These are phyloP conservation scores for Mechanitis messenoides DNA, from an alignment of 2,888 invertebrate species.

Conservation along the genomic window DNA sequence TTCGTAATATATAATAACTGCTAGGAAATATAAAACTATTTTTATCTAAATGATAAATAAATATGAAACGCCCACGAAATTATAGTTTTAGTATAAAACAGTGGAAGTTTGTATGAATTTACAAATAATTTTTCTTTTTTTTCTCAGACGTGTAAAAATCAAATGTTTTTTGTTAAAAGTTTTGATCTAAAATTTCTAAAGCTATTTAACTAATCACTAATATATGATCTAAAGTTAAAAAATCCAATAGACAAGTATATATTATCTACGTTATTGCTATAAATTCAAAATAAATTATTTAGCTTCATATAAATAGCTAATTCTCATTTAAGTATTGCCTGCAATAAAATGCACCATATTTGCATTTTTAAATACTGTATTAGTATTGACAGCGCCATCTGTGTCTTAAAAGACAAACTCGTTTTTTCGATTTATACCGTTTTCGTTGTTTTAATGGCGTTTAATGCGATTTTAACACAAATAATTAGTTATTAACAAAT, in stretches of 20 bases:
- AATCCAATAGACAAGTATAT: background rate
- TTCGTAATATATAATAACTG: background rate
- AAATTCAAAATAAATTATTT: background rate
- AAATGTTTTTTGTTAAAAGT: too few species aligned
- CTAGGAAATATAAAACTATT: background rate
- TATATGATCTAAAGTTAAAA: background rate
- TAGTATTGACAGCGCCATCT: too few species aligned
- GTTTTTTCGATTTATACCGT: constrained; percentile 4
- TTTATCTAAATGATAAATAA: too few species aligned
- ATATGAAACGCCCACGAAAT: too few species aligned
- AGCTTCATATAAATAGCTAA: background rate
- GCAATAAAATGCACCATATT: background rate
- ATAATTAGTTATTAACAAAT: constrained; percentile 25
- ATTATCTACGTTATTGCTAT: constrained; percentile 2
- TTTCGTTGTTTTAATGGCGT: constrained; percentile 5
- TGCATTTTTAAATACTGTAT: background rate
- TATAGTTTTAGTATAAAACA: too few species aligned
- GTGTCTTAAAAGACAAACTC: background rate
- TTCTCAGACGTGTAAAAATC: too few species aligned
- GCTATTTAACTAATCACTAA: background rate
- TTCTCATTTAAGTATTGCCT: background rate
- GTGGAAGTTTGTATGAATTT: too few species aligned
- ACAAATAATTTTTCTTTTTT: too few species aligned
- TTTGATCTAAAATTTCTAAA: too few species aligned
- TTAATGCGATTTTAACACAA: constrained; percentile 12